phyloP scores from a whole-genome alignment of 2,888 invertebrate species.

The Embidobia sp. region DNA sequence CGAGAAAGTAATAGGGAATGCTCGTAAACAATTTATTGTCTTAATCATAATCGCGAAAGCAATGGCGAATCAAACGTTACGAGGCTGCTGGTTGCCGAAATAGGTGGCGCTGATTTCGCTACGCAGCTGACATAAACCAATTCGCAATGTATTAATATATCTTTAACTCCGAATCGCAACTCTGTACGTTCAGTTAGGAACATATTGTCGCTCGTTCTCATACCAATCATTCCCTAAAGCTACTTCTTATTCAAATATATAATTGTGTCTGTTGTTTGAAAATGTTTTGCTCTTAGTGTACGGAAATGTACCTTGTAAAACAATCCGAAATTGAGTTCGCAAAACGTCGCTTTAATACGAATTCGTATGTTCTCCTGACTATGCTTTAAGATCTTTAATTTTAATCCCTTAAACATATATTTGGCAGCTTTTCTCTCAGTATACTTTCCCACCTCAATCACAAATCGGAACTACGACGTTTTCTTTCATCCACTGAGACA shows the following conservation, averaged over 20 bases:
- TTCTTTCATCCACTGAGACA: not conserved
- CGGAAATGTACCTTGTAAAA: slow-evolving; percentile 33
- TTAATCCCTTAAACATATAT: slow-evolving; percentile 44
- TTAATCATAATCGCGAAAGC: not conserved
- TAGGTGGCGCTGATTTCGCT: too few relatives aligned
- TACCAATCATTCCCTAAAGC: slow-evolving; percentile 39
- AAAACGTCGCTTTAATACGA: slow-evolving; percentile 11
- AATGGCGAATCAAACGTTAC: too few relatives aligned
- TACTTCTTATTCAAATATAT: slow-evolving; percentile 47
- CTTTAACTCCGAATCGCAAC: slow-evolving; percentile 15
- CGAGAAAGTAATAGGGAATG: not conserved
- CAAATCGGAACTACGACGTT: slow-evolving; percentile 14
- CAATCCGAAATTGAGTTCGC: slow-evolving; percentile 27
- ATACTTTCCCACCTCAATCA: slow-evolving; percentile 17
- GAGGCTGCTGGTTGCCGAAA: not conserved
- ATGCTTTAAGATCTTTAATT: slow-evolving; percentile 2
- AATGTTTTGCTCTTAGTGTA: slow-evolving; percentile 34
- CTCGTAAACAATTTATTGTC: slow-evolving; percentile 14
- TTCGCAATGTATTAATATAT: not conserved
- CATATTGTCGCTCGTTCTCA: slow-evolving; percentile 67
- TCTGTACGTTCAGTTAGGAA: slow-evolving; percentile 66
- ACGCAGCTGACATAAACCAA: too few relatives aligned
- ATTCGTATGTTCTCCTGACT: not conserved
- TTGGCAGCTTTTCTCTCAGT: slow-evolving; percentile 53
- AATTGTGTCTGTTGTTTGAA: slow-evolving; percentile 38